A percentile compares a stretch with the other conserved stretches of the same genome.
phyloP scores from a whole-genome alignment of 2,113 vertebrate genomes.

The Blennius ocellaris region DNA sequence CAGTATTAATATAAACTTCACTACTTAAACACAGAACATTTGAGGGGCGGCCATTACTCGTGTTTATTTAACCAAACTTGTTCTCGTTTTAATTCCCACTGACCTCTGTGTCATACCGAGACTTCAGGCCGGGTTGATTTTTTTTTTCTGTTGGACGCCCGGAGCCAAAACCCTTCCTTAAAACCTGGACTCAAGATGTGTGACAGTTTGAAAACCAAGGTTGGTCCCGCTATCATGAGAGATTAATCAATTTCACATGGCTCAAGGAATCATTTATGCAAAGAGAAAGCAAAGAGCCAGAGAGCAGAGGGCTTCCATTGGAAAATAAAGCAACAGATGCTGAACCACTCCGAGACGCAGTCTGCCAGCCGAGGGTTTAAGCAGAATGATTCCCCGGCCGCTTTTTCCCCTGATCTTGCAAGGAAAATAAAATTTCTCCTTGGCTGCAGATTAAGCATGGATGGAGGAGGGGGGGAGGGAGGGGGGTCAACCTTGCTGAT shows the following conservation, averaged over 20 bases:
- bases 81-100: constrained; percentile 10
- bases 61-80: constrained; percentile 45
- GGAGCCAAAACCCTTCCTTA: constrained; percentile 25
- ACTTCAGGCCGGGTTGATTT: constrained; percentile 6
- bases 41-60: constrained; percentile 3
- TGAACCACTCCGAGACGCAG: constrained; percentile 70
- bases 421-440: constrained; percentile 82
- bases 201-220: constrained; percentile 40
- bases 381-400: constrained; percentile 72
- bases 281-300: constrained; percentile 29
- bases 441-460: constrained; percentile 81
- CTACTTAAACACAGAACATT: constrained; percentile 9
- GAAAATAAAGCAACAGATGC: constrained; percentile 82
- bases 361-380: constrained; percentile 77
- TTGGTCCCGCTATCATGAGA: constrained; percentile 50
- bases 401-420: constrained; percentile 73
- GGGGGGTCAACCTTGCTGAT: constrained; percentile 72
- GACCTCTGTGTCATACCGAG: constrained; percentile 6
- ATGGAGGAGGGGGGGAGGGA: constrained; percentile 65
- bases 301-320: constrained; percentile 45
- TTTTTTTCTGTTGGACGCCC: neutral
- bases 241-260: constrained; percentile 74
- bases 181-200: constrained; percentile 35
- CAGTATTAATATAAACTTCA: constrained; percentile 36
- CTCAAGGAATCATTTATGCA: constrained; percentile 65